Conservation (phyloP, 2,888 invertebrate genomes). For the Torymus auratus region DNA sequence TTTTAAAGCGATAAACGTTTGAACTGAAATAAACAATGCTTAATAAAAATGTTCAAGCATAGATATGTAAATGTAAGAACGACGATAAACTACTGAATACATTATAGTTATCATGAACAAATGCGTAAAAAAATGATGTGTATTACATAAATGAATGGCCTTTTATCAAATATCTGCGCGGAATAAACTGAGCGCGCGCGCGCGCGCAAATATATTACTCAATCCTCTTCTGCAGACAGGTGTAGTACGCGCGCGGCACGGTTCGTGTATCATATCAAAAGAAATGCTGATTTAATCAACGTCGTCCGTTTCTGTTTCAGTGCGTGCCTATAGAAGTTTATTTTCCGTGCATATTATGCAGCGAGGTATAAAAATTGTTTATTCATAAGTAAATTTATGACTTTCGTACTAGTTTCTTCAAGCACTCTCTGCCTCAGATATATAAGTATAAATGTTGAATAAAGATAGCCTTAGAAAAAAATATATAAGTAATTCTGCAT, state of each 20-base stretch:
- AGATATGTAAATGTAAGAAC: not conserved
- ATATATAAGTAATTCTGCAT: too few relatives aligned
- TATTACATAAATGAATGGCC: conserved; percentile 45
- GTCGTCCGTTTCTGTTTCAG: conserved; percentile 16
- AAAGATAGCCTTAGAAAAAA: too few relatives aligned
- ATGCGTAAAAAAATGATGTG: not conserved
- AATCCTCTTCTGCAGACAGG: not conserved
- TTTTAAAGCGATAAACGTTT: too few relatives aligned
- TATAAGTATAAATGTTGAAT: too few relatives aligned
- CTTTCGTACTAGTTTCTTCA: not conserved
- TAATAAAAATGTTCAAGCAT: not conserved
- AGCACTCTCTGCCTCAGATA: too few relatives aligned
- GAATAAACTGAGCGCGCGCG: conserved; percentile 21
- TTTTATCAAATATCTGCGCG: conserved; percentile 22
- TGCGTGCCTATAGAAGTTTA: conserved; percentile 5
- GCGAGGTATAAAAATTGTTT: conserved; percentile 15
- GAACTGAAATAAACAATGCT: too few relatives aligned
- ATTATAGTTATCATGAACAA: conserved; percentile 8
- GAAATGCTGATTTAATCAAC: conserved; percentile 30
- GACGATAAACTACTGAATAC: not conserved
- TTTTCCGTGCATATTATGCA: conserved; percentile 18
- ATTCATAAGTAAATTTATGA: conserved; percentile 17
- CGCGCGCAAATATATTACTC: conserved; percentile 14
- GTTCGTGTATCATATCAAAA: conserved; percentile 46
- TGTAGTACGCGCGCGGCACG: not conserved